These are phyloP conservation scores for Hyles vespertilio DNA, from an alignment of 1,140 invertebrate species.

Conservation along the genomic window DNA sequence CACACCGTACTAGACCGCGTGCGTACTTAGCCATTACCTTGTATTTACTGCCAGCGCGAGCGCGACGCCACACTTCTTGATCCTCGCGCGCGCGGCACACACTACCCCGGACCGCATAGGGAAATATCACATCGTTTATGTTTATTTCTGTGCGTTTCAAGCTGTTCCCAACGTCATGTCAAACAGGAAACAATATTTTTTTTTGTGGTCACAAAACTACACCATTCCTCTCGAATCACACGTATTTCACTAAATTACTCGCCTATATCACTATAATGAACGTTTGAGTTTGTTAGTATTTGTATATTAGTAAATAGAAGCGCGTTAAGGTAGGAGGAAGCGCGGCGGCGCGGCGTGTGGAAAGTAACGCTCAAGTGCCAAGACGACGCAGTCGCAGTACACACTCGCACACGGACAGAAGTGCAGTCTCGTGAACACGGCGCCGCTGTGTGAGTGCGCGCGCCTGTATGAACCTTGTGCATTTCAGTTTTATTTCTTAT, in stretches of 20 bases:
- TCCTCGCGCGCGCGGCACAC: constrained; percentile 36
- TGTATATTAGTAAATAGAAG: too few relatives aligned
- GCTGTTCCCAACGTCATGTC: too few relatives aligned
- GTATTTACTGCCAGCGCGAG: constrained; percentile 69
- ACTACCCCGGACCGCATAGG: background rate
- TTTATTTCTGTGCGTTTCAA: too few relatives aligned
- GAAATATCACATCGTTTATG: background rate
- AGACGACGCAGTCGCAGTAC: constrained; percentile 37
- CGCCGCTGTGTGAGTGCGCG: constrained; percentile 47
- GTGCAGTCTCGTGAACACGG: constrained; percentile 55
- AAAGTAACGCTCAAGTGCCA: constrained; percentile 31
- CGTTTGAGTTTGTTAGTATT: too few relatives aligned
- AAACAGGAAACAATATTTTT: too few relatives aligned
- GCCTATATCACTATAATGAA: too few relatives aligned
- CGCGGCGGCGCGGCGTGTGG: background rate
- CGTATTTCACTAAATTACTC: too few relatives aligned
- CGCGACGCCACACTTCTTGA: constrained; percentile 43
- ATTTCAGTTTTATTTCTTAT: constrained; percentile 63
- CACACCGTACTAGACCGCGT: constrained; percentile 67
- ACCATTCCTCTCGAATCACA: too few relatives aligned
- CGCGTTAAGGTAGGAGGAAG: too few relatives aligned
- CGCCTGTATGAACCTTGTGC: constrained; percentile 62
- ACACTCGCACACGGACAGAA: constrained; percentile 45
- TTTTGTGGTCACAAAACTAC: too few relatives aligned
- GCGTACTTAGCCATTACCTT: constrained; percentile 76